phyloP scores from a whole-genome alignment of 2,113 vertebrate genomes.

The Arenaria interpres region DNA sequence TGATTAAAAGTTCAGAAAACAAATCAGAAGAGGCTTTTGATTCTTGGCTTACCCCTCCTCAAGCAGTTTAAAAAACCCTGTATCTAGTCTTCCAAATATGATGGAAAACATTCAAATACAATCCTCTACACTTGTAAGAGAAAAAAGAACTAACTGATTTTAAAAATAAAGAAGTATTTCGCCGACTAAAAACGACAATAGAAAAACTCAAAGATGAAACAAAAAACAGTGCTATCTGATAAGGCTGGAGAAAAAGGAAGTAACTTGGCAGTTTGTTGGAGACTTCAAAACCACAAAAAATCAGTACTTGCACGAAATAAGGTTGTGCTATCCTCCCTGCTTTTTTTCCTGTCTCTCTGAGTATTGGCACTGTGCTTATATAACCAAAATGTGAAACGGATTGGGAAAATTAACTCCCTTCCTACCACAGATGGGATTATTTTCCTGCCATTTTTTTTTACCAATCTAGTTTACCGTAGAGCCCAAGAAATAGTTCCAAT shows the following conservation, averaged over 20 bases:
- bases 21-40: neutral
- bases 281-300: neutral
- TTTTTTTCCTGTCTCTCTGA: neutral
- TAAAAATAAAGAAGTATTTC: neutral
- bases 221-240: neutral
- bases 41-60: neutral
- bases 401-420: neutral
- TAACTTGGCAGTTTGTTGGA: neutral
- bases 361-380: neutral
- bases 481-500: neutral
- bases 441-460: neutral
- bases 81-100: neutral
- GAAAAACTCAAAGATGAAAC: neutral
- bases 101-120: neutral
- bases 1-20: neutral
- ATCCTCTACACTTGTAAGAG: neutral
- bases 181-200: neutral
- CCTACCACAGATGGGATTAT: neutral
- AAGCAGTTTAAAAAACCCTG: accelerated
- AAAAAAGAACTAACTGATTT: neutral
- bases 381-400: neutral
- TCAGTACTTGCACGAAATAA: neutral
- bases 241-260: neutral
- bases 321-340: neutral
- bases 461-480: neutral